Percentiles rank a stretch among this genome's conserved stretches.
phyloP scores from a whole-genome alignment of 2,888 invertebrate genomes.

The Sipha maydis region DNA sequence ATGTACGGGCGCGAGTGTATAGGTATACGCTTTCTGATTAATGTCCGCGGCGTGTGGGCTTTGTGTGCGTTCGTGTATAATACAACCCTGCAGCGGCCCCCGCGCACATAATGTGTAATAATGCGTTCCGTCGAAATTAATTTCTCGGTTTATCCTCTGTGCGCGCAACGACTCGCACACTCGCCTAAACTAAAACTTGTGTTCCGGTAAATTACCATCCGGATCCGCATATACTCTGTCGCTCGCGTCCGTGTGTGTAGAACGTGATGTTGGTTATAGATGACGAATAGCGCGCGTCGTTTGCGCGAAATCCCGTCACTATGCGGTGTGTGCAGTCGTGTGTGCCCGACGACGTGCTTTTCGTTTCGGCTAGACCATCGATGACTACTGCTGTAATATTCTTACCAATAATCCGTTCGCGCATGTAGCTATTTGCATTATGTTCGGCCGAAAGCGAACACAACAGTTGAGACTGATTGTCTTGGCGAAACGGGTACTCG shows the following conservation, averaged over 20 bases:
- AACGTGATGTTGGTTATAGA: not conserved
- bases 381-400: too few relatives aligned
- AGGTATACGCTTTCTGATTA: conserved; percentile 15
- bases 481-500: too few relatives aligned
- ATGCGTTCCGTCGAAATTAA: conserved; percentile 19
- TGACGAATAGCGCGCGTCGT: not conserved
- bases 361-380: not conserved
- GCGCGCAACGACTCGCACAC: not conserved
- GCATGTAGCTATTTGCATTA: too few relatives aligned
- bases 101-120: conserved; percentile 1
- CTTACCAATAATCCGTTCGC: too few relatives aligned
- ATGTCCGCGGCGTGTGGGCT: conserved; percentile 6
- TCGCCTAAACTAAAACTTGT: conserved; percentile 5
- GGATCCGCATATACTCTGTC: not conserved
- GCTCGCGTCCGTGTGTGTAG: not conserved
- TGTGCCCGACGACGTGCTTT: not conserved
- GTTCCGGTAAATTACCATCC: not conserved
- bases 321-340: too few relatives aligned
- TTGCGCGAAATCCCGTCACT: not conserved
- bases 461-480: too few relatives aligned
- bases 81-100: not conserved
- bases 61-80: not conserved
- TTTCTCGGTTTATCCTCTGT: conserved; percentile 3
- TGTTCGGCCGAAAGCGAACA: too few relatives aligned
- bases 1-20: not conserved